Evolutionary conservation across 2,113 vertebrate genomes (phyloP), one percentile per base, ranked within the genome.

Genomic region (Pteruthius melanotis): DNA sequence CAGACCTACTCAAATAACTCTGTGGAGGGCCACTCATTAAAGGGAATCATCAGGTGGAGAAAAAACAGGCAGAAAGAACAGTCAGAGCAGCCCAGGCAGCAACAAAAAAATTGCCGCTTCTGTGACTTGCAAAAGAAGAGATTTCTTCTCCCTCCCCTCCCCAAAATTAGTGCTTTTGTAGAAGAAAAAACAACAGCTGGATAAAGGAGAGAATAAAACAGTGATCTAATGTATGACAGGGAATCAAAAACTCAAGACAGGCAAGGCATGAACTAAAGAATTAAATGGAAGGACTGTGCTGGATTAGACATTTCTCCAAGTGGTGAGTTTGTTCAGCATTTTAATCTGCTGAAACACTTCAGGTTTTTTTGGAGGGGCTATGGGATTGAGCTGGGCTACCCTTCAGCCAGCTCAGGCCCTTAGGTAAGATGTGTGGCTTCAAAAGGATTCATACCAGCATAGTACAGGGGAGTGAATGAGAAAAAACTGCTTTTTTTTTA

Each of bases 1-100:
- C 1, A 93, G 79, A 75, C 9, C 22, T 40, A 70, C 64, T 49
- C 44, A 40, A 39, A 74, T 10, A 89, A 69, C 84, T 74, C 80
- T 80, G 78, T 0, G 0, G 63, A 74, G 75, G 0, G 5, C 35
- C 0, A 0, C 76, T 86, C 13, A 0, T 86, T 94, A 88, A 83
- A 93, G 66, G 40, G 23, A 77, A 35, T n/a, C 2, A 0, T 31
- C 14, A 35, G 71, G 59, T 53, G 72, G 71, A 88, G 75, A 91
- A 90, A 70, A 65, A 91, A 94, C 16, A 60, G 35, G 60, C 54
- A 91, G 53, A 66, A 83, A 33, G 28, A 91, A 71, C 18, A 77
- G 39, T 30, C 70, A 92, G 57, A 93, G 49, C 4, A 3, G 40
- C 39, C 44, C 59, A 83, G 30, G 27, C 23, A 72, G 20, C 52